Percentiles rank a stretch among this genome's conserved stretches.
phyloP scores from a whole-genome alignment of 64 coral and sea anemone species.

The Montipora capricornis region DNA sequence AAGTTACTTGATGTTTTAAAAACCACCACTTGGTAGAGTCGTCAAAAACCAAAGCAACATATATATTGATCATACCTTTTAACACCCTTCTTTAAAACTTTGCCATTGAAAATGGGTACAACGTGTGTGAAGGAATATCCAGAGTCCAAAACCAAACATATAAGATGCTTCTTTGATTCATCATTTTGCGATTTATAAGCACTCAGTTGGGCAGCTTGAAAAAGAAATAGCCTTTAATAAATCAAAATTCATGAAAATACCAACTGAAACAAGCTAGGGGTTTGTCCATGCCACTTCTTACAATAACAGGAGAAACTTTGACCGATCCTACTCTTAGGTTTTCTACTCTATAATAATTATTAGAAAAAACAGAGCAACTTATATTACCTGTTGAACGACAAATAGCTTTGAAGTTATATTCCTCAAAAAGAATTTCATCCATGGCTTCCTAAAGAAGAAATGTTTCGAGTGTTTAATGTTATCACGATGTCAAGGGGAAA shows the following conservation, averaged over 20 bases:
- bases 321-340: no score
- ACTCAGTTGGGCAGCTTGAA: conserved; percentile 89
- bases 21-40: no score
- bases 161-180: conserved; percentile 65
- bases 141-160: conserved; percentile 93
- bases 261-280: no score
- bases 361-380: no score
- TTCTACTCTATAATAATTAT: no score
- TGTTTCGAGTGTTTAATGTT: no score
- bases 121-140: conserved; percentile 98
- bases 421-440: conserved; percentile 98
- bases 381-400: conserved; percentile 84
- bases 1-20: no score
- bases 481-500: no score
- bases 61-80: conserved; percentile 56
- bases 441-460: conserved; percentile 75
- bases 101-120: conserved; percentile 98
- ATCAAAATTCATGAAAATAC: not conserved
- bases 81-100: conserved; percentile 90
- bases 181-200: conserved; percentile 84
- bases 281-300: no score
- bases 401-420: conserved; percentile 92
- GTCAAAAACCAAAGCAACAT: no score
- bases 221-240: not conserved
- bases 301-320: no score